These are phyloP conservation scores for Sussaba pulchella DNA, from an alignment of 2,888 invertebrate genomes.

Conservation along the genomic window DNA sequence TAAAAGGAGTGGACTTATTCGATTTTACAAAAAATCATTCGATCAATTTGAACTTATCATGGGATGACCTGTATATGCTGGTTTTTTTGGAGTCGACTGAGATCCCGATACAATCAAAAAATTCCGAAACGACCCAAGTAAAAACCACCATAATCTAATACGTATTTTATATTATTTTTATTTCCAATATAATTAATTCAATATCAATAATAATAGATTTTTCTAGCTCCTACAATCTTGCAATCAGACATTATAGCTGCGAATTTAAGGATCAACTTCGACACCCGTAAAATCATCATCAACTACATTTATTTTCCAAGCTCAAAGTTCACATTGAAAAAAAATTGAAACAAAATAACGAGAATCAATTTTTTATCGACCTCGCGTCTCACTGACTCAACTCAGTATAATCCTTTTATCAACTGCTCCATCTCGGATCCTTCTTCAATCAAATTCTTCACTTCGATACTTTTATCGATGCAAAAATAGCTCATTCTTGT, in stretches of 20 bases:
- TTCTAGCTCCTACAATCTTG: slow-evolving; percentile 17
- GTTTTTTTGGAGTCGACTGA: no score
- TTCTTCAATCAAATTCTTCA: slow-evolving; percentile 53
- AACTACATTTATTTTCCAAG: slow-evolving; percentile 24
- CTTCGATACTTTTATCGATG: slow-evolving; percentile 63
- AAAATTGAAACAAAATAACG: not conserved
- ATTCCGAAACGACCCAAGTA: no score
- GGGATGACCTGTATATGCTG: no score
- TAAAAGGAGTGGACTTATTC: no score
- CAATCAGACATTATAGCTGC: slow-evolving; percentile 19
- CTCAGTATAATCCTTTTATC: slow-evolving; percentile 38
- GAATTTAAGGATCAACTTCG: not conserved
- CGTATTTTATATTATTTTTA: no score
- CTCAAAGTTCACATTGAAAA: slow-evolving; percentile 11
- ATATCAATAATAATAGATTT: not conserved
- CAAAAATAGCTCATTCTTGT: slow-evolving; percentile 60
- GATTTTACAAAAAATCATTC: no score
- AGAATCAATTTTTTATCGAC: not conserved
- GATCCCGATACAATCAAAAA: no score
- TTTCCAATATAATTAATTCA: no score
- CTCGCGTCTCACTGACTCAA: slow-evolving; percentile 18
- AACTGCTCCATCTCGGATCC: not conserved
- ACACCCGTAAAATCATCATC: not conserved
- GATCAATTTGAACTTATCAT: no score
- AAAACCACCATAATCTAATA: no score